Evolutionary conservation across 2,888 invertebrate species (phyloP).

Genomic region (Hipparchia semele): DNA sequence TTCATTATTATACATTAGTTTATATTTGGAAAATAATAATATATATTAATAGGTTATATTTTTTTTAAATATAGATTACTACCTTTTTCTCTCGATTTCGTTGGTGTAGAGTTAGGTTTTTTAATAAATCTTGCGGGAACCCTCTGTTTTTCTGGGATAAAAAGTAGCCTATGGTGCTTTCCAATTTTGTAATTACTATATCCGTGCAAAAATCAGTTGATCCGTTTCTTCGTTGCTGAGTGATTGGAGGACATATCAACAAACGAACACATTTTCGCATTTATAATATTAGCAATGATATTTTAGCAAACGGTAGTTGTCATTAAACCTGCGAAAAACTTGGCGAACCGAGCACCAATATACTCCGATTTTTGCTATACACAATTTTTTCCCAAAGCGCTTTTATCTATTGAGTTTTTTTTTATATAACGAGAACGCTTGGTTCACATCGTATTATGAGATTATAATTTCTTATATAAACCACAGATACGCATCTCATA

Average conservation of each 20-base stretch:
- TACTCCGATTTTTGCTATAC: too few relatives aligned
- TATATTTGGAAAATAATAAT: too few relatives aligned
- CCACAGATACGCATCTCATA: slow-evolving; percentile 49
- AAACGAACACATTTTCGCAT: too few relatives aligned
- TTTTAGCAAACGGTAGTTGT: too few relatives aligned
- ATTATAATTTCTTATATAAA: slow-evolving; percentile 33
- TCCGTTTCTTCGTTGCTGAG: neutral
- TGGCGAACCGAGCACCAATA: too few relatives aligned
- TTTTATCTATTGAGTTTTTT: neutral
- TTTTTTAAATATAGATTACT: neutral
- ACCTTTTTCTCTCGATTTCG: neutral
- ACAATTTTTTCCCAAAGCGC: too few relatives aligned
- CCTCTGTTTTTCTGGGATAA: neutral
- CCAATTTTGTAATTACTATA: too few relatives aligned
- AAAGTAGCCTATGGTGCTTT: neutral
- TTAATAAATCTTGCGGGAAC: neutral
- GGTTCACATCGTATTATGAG: slow-evolving; percentile 9
- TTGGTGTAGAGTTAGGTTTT: neutral
- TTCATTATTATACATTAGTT: too few relatives aligned
- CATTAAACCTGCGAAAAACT: too few relatives aligned
- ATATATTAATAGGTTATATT: too few relatives aligned
- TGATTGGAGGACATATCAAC: neutral
- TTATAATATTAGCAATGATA: too few relatives aligned
- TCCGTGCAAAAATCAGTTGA: too few relatives aligned
- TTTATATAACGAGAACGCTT: neutral